A percentile compares a stretch with the other conserved stretches of the same genome.
Conservation (phyloP, 2,113 vertebrate species). For the Prunella himalayana region DNA sequence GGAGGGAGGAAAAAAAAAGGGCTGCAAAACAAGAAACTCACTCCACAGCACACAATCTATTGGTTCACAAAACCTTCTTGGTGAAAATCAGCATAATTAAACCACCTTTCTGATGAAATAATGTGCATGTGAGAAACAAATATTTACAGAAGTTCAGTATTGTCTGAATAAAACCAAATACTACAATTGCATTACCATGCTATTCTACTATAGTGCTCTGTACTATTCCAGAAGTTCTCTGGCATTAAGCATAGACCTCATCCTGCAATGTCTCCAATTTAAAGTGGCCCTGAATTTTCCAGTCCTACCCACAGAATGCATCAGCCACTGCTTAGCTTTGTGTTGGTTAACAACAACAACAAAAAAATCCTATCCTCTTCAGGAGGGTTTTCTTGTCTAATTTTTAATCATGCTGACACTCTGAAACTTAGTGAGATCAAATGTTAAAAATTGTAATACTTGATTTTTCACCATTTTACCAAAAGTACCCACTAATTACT, state of each 20-base stretch:
- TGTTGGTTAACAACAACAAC: not conserved
- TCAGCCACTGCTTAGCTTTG: not conserved
- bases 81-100: not conserved
- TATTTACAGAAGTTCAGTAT: not conserved
- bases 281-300: not conserved
- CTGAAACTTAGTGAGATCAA: not conserved
- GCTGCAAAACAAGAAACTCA: not conserved
- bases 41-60: not conserved
- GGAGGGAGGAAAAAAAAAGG: not conserved
- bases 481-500: not conserved
- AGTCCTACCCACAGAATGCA: not conserved
- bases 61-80: not conserved
- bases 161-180: not conserved
- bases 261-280: not conserved
- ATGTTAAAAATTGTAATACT: not conserved
- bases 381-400: not conserved
- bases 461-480: not conserved
- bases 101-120: not conserved
- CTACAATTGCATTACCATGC: not conserved
- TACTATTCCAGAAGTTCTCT: not conserved
- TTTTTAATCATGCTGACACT: not conserved
- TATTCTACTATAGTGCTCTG: not conserved
- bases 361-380: not conserved
- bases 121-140: fast-evolving
- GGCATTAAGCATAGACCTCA: not conserved